phyloP scores from a whole-genome alignment of 1,140 invertebrate genomes.

The Drosophila seguyi region DNA sequence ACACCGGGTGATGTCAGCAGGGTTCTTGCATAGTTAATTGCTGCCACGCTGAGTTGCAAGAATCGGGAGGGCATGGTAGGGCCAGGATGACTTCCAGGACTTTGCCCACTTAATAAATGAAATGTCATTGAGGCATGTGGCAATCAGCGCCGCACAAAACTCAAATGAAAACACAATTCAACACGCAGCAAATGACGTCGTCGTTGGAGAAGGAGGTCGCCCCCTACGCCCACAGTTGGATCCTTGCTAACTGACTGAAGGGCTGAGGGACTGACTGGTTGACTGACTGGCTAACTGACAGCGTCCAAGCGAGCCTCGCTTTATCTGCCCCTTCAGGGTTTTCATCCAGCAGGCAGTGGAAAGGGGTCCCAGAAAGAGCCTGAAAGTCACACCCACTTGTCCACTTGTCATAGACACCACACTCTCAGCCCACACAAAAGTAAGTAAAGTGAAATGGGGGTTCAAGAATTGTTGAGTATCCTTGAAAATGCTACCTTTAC shows the following conservation, averaged over 20 bases:
- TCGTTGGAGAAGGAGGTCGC: background rate
- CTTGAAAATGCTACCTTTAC: background rate
- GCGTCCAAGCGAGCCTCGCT: slow-evolving; percentile 52
- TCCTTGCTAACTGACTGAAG: slow-evolving; percentile 15
- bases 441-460: background rate
- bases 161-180: slow-evolving; percentile 68
- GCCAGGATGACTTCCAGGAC: slow-evolving; percentile 7
- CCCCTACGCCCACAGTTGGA: background rate
- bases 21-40: slow-evolving; percentile 77
- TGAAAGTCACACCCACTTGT: slow-evolving; percentile 34
- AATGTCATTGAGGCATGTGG: slow-evolving; percentile 81
- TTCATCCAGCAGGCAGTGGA: slow-evolving; percentile 19
- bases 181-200: slow-evolving; percentile 61
- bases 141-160: slow-evolving; percentile 67
- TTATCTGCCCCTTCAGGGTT: slow-evolving; percentile 64
- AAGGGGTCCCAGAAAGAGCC: background rate
- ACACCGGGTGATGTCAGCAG: slow-evolving; percentile 67
- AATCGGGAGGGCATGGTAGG: slow-evolving; percentile 18
- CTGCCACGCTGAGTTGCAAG: slow-evolving; percentile 63
- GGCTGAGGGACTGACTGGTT: slow-evolving; percentile 28
- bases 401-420: slow-evolving; percentile 72
- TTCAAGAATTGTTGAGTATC: background rate
- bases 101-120: slow-evolving; percentile 78
- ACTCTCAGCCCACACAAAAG: slow-evolving; percentile 2
- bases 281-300: slow-evolving; percentile 68